Evolutionary conservation across 1,140 invertebrate genomes (phyloP).

Genomic region (Ceratina australensis): DNA sequence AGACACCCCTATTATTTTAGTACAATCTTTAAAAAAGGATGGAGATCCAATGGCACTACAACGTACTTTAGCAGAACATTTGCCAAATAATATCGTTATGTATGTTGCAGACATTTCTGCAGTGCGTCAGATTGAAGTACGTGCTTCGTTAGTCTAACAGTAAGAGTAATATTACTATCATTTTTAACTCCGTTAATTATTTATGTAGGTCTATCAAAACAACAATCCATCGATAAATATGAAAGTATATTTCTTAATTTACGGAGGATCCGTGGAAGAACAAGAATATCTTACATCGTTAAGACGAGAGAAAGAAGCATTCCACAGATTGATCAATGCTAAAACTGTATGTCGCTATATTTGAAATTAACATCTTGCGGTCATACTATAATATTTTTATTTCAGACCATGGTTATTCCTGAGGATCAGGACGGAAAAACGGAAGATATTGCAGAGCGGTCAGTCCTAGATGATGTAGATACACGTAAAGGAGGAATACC

Average conservation of each 20-base stretch:
- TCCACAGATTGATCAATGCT: conserved; percentile 93
- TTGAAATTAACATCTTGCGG: conserved; percentile 7
- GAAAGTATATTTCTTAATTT: conserved; percentile 93
- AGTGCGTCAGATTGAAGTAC: conserved; percentile 92
- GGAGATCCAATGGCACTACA: conserved; percentile 86
- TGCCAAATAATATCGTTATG: conserved; percentile 92
- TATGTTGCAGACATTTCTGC: conserved; percentile 94
- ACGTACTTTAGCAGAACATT: conserved; percentile 83
- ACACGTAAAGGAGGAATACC: conserved; percentile 84
- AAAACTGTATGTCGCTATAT: conserved; percentile 86
- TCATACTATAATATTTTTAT: not conserved
- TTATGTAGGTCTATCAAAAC: conserved; percentile 85
- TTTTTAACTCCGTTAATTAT: conserved; percentile 42
- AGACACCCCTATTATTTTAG: conserved; percentile 83
- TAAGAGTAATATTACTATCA: not conserved
- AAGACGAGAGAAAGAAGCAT: conserved; percentile 94
- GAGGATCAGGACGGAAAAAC: conserved; percentile 94
- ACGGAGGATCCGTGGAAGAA: conserved; percentile 95
- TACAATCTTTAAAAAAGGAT: conserved; percentile 88
- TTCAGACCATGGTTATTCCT: conserved; percentile 93
- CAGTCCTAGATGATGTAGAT: conserved; percentile 76
- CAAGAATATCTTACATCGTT: conserved; percentile 95
- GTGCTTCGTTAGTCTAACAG: no score
- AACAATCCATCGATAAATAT: conserved; percentile 81
- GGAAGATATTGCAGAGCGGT: conserved; percentile 82